Conservation (phyloP, 2,797 vertebrate genomes). For the Philypnodon macrostomus region DNA sequence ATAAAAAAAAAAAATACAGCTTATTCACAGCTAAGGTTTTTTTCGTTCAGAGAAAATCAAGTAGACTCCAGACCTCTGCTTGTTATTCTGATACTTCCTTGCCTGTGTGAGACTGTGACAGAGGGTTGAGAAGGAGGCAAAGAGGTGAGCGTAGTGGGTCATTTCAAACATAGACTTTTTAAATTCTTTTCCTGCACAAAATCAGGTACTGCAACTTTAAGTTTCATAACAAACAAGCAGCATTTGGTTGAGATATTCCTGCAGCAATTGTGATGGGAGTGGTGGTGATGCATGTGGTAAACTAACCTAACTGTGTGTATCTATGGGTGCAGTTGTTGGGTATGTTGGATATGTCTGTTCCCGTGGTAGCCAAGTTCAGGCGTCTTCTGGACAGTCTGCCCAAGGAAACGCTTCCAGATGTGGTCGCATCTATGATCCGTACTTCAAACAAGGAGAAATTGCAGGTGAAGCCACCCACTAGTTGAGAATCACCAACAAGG, state of each 20-base stretch:
- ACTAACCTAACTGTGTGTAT: conserved; percentile 1
- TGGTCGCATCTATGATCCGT: conserved; percentile 92
- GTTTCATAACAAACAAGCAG: neutral
- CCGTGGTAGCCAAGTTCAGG: conserved; percentile 91
- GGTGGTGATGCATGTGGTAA: neutral
- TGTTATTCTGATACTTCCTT: too few species aligned
- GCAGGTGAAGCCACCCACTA: conserved; percentile 76
- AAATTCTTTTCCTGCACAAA: too few species aligned
- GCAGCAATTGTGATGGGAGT: conserved; percentile 1
- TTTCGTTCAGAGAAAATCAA: too few species aligned
- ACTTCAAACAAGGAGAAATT: conserved; percentile 95
- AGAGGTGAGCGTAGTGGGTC: too few species aligned
- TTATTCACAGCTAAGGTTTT: too few species aligned
- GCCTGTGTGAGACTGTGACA: too few species aligned
- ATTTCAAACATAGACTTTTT: too few species aligned
- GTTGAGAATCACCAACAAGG: too few species aligned
- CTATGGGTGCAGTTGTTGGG: conserved; percentile 85
- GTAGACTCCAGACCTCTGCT: too few species aligned
- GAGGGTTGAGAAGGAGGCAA: too few species aligned
- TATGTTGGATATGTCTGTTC: conserved; percentile 95
- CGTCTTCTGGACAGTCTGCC: conserved; percentile 91
- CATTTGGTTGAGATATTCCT: neutral
- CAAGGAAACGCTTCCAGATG: conserved; percentile 89
- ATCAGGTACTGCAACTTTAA: too few species aligned
- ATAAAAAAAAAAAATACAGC: too few species aligned